Base-by-base conservation (phyloP, 2,888 invertebrate genomes). In the Leistus spinibarbis region DNA sequence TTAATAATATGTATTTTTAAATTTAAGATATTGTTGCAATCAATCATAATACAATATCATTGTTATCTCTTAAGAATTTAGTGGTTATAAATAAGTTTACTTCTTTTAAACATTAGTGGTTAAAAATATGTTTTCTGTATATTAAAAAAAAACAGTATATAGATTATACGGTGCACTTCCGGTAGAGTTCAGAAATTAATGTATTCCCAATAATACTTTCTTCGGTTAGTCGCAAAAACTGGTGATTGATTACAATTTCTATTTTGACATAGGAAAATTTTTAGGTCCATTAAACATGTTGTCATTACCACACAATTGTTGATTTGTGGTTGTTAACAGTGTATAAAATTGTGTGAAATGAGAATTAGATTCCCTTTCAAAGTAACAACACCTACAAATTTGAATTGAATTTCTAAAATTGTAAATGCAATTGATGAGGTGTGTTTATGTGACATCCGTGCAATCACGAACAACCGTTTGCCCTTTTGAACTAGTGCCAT, bases 401-500 rank as follows among this genome's bases (percentile, higher is more conserved):
- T 40, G 7, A 1, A 40, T 40, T 40, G 10, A 40, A 40, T 40
- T 40, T 40, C 40, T 40, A 40, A 40, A 40, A 40, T 40, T 40
- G 10, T 40, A 40, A 40, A 40, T 40, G 10, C 7, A 40, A 40
- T 40, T 40, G 40, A 40, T 40, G 10, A 40, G 40, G 40, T 40
- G 40, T 40, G 27, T n/a, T n/a, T n/a, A n/a, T 27, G 40, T 40
- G 40, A 40, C 40, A 40, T 40, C 40, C 40, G 40, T 40, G 40
- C 40, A 40, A 2, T 40, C 40, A 40, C 40, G 40, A 5, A 40
- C 0, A 40, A 40, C 40, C 40, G 40, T 13, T 40, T 72, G 72
- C 72, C 72, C 72, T 72, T 72, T 72, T 72, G 72, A 72, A 72
- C 72, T 72, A 65, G 72, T 53, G 72, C 65, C 65, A 65, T 65